phyloP scores from a whole-genome alignment of 2,888 invertebrate species.

The Omphaloscelis lunosa region DNA sequence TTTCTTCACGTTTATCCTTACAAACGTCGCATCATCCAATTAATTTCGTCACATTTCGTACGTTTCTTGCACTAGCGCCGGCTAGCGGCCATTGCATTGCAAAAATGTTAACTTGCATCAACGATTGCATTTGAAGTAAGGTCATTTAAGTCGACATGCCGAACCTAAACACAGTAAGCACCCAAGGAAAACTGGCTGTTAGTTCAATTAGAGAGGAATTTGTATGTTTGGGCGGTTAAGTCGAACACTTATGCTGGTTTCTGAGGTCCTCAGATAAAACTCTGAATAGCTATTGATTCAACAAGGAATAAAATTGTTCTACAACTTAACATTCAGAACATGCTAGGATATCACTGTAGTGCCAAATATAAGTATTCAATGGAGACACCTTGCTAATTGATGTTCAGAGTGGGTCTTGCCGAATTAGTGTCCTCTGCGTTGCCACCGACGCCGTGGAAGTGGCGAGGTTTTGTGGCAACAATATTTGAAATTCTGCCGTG shows the following conservation, averaged over 20 bases:
- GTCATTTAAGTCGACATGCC: slow-evolving; percentile 67
- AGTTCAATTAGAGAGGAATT: slow-evolving; percentile 74
- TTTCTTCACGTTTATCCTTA: slow-evolving; percentile 30
- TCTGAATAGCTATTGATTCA: background rate
- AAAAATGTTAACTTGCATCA: slow-evolving; percentile 70
- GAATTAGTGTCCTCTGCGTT: no score
- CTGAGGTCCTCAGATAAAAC: background rate
- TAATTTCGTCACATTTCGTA: slow-evolving; percentile 65
- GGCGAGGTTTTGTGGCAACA: no score
- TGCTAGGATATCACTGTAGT: background rate
- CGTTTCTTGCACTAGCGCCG: slow-evolving; percentile 61
- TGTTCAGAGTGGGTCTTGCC: no score
- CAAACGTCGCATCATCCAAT: slow-evolving; percentile 61
- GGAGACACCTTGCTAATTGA: no score
- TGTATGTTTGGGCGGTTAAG: slow-evolving; percentile 67
- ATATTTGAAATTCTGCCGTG: no score
- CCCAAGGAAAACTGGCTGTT: slow-evolving; percentile 72
- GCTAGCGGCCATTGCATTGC: slow-evolving; percentile 63
- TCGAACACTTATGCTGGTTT: slow-evolving; percentile 43
- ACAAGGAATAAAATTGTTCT: background rate
- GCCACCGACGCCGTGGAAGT: no score
- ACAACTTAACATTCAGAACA: background rate
- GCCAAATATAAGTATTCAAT: no score
- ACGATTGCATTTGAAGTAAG: slow-evolving; percentile 73
- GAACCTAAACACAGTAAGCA: slow-evolving; percentile 64